These are phyloP conservation scores for Machimus atricapillus DNA, from an alignment of 2,888 invertebrate species.

Conservation along the genomic window DNA sequence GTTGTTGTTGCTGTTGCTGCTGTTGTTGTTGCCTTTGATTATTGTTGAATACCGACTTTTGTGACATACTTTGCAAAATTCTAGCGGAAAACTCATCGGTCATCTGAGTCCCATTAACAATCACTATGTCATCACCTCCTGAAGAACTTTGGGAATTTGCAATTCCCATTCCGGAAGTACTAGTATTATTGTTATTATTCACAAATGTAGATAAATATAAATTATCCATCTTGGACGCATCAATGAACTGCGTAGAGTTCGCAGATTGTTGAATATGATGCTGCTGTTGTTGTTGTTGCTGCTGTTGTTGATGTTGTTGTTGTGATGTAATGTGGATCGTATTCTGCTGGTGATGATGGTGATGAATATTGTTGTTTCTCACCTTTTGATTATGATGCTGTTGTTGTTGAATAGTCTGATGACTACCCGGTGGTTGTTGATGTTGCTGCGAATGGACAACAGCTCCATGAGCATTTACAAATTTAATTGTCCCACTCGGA, in stretches of 20 bases:
- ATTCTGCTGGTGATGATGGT: conserved; percentile 23
- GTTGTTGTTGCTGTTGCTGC: conserved; percentile 1
- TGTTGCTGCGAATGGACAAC: conserved; percentile 56
- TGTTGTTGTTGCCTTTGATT: conserved; percentile 55
- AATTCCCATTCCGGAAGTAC: not conserved
- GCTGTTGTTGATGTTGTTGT: conserved; percentile 48
- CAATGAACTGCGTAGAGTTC: conserved; percentile 35
- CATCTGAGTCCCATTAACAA: conserved; percentile 62
- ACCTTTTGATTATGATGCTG: conserved; percentile 36
- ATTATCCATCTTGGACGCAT: conserved; percentile 6
- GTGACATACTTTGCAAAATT: conserved; percentile 61
- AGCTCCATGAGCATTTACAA: conserved; percentile 62
- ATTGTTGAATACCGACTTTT: conserved; percentile 58
- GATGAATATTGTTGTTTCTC: conserved; percentile 18
- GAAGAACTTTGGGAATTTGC: not conserved
- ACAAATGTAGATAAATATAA: conserved; percentile 13
- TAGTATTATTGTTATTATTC: not conserved
- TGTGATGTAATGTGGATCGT: conserved; percentile 44
- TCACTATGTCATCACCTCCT: conserved; percentile 58
- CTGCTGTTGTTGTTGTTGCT: conserved; percentile 40
- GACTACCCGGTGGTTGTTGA: conserved; percentile 22
- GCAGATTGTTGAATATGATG: conserved; percentile 47
- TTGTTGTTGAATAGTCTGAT: conserved; percentile 33
- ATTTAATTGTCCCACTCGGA: conserved; percentile 56
- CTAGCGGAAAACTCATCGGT: conserved; percentile 61